Conservation (phyloP, 2,888 invertebrate genomes). For the Tenthredo mesomela region DNA sequence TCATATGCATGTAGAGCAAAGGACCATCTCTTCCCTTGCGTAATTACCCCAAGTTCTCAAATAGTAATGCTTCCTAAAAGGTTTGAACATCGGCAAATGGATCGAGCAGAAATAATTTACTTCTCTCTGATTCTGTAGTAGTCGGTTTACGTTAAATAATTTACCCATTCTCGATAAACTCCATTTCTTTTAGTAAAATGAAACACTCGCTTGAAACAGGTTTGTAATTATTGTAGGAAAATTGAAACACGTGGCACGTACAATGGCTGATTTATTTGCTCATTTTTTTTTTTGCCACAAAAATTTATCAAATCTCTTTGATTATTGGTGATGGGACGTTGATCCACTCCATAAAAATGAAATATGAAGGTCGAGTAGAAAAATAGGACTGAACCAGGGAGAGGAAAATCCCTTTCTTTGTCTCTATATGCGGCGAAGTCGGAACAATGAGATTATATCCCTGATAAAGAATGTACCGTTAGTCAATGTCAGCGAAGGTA, state of each 20-base stretch:
- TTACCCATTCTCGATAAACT: not conserved
- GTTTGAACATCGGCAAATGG: constrained; percentile 19
- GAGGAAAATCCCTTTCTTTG: constrained; percentile 6
- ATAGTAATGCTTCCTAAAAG: not conserved
- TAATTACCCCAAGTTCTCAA: constrained; percentile 21
- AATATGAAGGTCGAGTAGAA: not conserved
- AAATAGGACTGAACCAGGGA: not conserved
- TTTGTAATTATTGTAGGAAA: not conserved
- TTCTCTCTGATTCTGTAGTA: not conserved
- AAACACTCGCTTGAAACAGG: not conserved
- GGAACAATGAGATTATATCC: constrained; percentile 24
- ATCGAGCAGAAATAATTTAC: constrained; percentile 19
- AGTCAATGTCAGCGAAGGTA: not conserved
- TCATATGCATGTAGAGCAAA: not conserved
- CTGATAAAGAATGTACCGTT: constrained; percentile 19
- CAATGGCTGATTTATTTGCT: not conserved
- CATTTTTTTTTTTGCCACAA: not conserved
- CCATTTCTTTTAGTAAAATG: not conserved
- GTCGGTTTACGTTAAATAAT: not conserved
- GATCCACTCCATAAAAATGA: not conserved
- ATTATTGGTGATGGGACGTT: not conserved
- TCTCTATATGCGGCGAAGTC: not conserved
- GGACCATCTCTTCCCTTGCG: not conserved
- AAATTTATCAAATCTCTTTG: not conserved
- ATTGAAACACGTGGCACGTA: not conserved